Base-by-base conservation (phyloP, 2,888 invertebrate genomes). In the Palloptera scutellata region DNA sequence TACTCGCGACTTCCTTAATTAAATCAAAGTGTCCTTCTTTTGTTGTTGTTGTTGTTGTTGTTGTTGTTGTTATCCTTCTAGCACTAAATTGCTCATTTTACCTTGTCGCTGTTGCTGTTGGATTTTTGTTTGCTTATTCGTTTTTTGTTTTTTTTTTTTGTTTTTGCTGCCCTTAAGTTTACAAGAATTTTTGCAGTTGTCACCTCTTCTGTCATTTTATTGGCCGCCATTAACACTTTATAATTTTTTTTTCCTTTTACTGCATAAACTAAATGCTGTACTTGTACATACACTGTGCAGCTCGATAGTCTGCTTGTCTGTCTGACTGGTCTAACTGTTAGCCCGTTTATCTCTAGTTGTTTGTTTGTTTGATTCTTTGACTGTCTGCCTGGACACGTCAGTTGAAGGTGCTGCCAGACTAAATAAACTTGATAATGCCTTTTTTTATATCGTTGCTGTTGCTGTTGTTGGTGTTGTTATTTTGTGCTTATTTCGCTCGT, bases 171-270 rank as follows among this genome's bases (percentile, higher is more conserved):
- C 3, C 30, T 30, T 30, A 30, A 30, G 30, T 30, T 30, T 30
- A 30, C 2, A 30, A 30, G 30, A 30, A 13, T 57, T 30, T 64
- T 11, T 64, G 17, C 48, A 19, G 45, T 60, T 61, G 61, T 58
- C 64, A 61, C 68, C 52, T 61, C 64, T 19, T 51, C 43, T 57
- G 61, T 64, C 68, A 64, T 59, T 61, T 68, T 65, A 65, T 61
- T 61, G 58, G 45, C 51, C 19, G 45, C 62, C 42, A 61, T 65
- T 64, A 61, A 64, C 61, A 53, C 54, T 41, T 45, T 40, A 54
- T 20, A 15, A 51, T 58, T 51, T 9, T 64, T 51, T 48, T 40
- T 58, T 58, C 51, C 12, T 64, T 51, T 48, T 40, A 12, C 1
- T 19, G 11, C 15, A n/a, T 40, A 40, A 10, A 11, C 54, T 45